Evolutionary conservation across 1,140 invertebrate species (phyloP).

Genomic region (Tribolium madens): DNA sequence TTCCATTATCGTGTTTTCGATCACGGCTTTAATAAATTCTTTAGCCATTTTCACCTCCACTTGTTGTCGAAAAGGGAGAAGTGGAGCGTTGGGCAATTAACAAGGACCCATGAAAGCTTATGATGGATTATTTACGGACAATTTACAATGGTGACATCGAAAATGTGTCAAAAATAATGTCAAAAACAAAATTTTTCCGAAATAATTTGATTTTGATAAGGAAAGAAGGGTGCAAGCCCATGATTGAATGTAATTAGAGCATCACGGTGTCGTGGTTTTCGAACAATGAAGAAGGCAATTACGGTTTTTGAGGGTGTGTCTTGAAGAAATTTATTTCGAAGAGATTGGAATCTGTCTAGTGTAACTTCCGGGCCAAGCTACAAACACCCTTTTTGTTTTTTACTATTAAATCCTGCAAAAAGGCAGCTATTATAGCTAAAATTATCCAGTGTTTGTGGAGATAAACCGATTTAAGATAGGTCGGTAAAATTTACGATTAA

Average conservation of each 20-base stretch:
- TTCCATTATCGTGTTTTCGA: conserved; percentile 51
- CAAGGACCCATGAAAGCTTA: conserved; percentile 6
- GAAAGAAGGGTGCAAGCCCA: conserved; percentile 10
- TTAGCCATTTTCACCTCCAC: conserved; percentile 47
- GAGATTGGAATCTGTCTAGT: conserved; percentile 20
- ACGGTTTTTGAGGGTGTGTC: conserved; percentile 13
- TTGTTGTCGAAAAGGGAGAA: conserved; percentile 3
- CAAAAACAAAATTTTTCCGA: not conserved
- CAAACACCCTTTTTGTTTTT: not conserved
- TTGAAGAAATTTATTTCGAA: conserved; percentile 7
- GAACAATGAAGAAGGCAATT: conserved; percentile 29
- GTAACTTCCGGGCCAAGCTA: conserved; percentile 11
- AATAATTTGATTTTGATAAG: too few species aligned
- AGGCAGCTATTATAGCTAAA: not conserved
- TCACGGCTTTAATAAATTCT: conserved; percentile 51
- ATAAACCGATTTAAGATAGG: not conserved
- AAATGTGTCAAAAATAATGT: conserved; percentile 37
- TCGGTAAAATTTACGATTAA: not conserved
- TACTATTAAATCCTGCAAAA: not conserved
- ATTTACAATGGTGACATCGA: conserved; percentile 31
- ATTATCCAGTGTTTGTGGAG: not conserved
- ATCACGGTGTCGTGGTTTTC: not conserved
- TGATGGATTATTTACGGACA: conserved; percentile 29
- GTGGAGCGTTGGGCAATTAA: conserved; percentile 24
- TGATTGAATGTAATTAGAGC: conserved; percentile 8